Base-by-base conservation (phyloP, 2,888 invertebrate genomes). In the Empis stercorea region DNA sequence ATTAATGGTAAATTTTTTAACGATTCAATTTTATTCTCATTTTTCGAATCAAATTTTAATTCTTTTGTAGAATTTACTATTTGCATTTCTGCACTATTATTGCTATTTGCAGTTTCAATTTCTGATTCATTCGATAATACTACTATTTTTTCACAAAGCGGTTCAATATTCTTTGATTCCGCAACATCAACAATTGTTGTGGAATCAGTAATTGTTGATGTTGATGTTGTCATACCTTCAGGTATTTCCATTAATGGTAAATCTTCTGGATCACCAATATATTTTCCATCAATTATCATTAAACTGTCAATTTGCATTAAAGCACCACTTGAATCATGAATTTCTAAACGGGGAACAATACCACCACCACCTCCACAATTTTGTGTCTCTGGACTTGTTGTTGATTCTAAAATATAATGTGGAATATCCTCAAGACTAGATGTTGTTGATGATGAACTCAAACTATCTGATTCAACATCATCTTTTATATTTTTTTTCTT, bases 251-350 rank as follows among this genome's bases (percentile, higher is more conserved):
- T 56, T 48, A 57, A 61, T 44, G 66, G 66, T 13, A 70, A 59
- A 58, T 70, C 69, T 43, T 68, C 69, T 6, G 66, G 66, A 55
- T 71, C 71, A 10, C 70, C 70, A 36, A 69, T 65, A 48, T 70
- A 66, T 55, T 66, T 62, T 2, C 69, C 66, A 56, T 69, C 65
- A 15, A 76, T 65, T 36, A 78, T 69, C 71, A 73, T 76, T 2
- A 78, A 61, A 54, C 78, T 78, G 56, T 79, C 78, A 43, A 77
- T 65, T 57, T 78, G 75, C 63, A 82, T 73, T 10, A 82, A 63
- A 52, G 81, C 79, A 0, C 82, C 84, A 36, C 78, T 78, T 44
- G 76, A 81, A 54, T 83, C 79, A 60, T 83, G 83, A 10, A 86
- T 78, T 64, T 85, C 84, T 1, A 86, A 67, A 45, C 83, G 72